These are phyloP conservation scores for Anoura caudifer DNA, from an alignment of 2,113 vertebrate species.

Conservation along the genomic window DNA sequence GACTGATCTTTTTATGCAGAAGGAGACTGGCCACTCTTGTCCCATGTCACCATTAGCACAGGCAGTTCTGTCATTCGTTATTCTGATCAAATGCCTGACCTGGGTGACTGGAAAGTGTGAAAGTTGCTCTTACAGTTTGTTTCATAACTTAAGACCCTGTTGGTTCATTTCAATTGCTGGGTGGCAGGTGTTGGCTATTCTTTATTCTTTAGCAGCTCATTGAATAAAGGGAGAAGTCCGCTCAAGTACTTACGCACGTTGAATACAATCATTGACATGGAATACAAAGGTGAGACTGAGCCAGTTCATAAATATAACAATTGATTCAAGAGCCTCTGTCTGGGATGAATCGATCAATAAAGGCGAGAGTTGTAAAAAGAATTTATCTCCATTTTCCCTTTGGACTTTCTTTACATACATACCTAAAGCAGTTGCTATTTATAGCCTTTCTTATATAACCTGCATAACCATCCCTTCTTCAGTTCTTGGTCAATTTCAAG, in stretches of 20 bases:
- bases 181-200: background rate
- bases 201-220: background rate
- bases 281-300: constrained; percentile 27
- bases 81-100: background rate
- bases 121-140: background rate
- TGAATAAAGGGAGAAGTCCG: background rate
- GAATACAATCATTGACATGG: background rate
- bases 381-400: background rate
- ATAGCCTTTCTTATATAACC: background rate
- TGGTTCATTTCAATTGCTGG: background rate
- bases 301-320: background rate
- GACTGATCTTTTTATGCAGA: background rate
- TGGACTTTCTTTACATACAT: background rate
- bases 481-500: background rate
- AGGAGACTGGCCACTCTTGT: background rate
- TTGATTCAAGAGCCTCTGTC: background rate
- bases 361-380: background rate
- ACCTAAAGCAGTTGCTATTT: background rate
- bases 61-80: background rate
- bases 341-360: background rate
- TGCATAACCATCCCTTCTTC: background rate
- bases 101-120: background rate
- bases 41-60: background rate
- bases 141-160: background rate
- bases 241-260: background rate